Conservation (phyloP, 2,797 vertebrate genomes). For the Staurois parvus region DNA sequence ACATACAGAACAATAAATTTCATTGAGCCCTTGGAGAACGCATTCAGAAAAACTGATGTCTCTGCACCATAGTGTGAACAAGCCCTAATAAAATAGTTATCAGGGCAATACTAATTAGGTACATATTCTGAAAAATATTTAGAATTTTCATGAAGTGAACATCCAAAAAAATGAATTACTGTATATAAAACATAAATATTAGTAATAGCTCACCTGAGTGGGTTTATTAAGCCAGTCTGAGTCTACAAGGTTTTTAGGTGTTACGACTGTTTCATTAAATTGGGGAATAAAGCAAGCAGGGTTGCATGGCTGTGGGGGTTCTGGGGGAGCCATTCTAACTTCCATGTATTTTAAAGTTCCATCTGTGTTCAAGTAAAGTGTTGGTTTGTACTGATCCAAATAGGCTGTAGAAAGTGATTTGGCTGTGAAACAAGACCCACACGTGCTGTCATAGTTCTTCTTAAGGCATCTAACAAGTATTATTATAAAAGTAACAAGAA, state of each 20-base stretch:
- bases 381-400: constrained; percentile 34
- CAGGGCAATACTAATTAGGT: too few relatives aligned
- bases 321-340: constrained; percentile 34
- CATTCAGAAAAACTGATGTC: too few relatives aligned
- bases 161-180: neutral
- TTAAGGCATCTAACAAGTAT: constrained; percentile 39
- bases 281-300: neutral
- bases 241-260: neutral
- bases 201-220: neutral
- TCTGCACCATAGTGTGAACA: too few relatives aligned
- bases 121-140: neutral
- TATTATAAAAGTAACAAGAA: constrained; percentile 35
- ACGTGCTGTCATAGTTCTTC: neutral
- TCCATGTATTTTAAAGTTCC: constrained; percentile 34
- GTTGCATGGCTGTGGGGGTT: constrained; percentile 1
- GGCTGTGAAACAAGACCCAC: neutral
- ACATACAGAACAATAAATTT: too few relatives aligned
- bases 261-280: constrained; percentile 17
- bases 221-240: neutral
- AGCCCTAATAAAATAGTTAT: too few relatives aligned
- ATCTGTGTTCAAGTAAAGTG: constrained; percentile 40
- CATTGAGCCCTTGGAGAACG: too few relatives aligned
- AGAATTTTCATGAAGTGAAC: neutral
- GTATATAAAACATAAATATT: neutral
- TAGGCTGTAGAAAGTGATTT: constrained; percentile 2